Base-by-base conservation (phyloP, 2,888 invertebrate species). In the Poecilobothrus nobilitatus region DNA sequence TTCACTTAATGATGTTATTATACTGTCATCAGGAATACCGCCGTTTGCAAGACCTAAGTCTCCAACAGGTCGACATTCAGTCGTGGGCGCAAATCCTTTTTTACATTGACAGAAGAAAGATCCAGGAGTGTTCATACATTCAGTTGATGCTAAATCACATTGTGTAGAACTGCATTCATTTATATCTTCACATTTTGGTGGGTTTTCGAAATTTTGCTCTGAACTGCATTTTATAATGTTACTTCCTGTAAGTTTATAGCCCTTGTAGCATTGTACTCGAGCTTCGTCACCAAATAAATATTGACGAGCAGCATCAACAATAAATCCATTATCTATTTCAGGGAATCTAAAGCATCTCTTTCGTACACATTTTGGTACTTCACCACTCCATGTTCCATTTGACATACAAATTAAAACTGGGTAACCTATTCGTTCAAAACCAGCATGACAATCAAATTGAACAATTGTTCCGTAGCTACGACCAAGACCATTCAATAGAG, bases 401-500 rank as follows among this genome's bases (percentile, higher is more conserved):
- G 94, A 95, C 94, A 95, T 95, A 79, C 95, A 96, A 61, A 94
- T 87, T 63, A 95, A 87, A 5, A 95, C 95, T 20, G 95, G 95
- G 77, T 92, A 91, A 41, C 95, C 95, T 73, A 87, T 89, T 73
- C 95, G 86, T 68, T 92, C 89, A 77, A 94, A 95, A 4, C 95
- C 95, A 8, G 94, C 89, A 76, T 95, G 94, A 77, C 95, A 96
- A 80, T 94, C 94, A 77, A 91, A 95, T 72, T 95, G 86, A 4
- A 95, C 91, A 75, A 96, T 95, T 0, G 95, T 95, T 73, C 95
- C 95, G 76, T 95, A 96, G 79, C 94, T 94, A 72, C 94, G 87
- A 34, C 95, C 95, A 44, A 94, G 91, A 7, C 95, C 95, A 76
- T 95, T 95, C 64, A 96, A 82, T 66, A 94, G 86, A 0, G 92